Evolutionary conservation across 2,888 invertebrate species (phyloP), one percentile per base, ranked within the genome.

Genomic region (Leucozona laternaria): DNA sequence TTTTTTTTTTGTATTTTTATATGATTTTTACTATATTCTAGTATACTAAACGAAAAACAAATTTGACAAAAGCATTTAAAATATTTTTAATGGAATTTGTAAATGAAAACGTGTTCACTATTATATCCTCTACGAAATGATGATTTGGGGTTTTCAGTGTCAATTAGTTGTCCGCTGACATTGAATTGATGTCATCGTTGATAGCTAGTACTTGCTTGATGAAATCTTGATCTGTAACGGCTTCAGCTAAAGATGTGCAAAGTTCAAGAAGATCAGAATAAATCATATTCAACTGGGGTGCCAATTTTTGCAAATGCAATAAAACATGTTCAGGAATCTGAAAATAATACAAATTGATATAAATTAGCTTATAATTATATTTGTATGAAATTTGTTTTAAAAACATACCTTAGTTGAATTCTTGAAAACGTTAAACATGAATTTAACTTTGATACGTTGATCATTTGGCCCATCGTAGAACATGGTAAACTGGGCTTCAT

Each of bases 101-200:
- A 78, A 86, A 86, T 76, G 82, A 86, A 75, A 79, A 75, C 58
- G 75, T 75, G 31, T 75, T 86, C 11, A 81, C 31, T 37, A 57
- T 71, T 31, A 78, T 68, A 40, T 81, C 85, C 37, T 88, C 79
- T 79, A 79, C 64, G 53, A 80, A 80, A 84, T 73, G 72, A 77
- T 78, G 88, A 77, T 84, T 70, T 20, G 75, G 25, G 64, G 84
- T 80, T 80, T 88, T 88, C 78, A 84, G 73, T 88, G 73, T 84
- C 73, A 84, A 78, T 94, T 95, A 95, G 93, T 95, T 95, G 91
- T 95, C 95, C 89, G 96, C 95, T 88, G 96, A 96, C 93, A 97
- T 94, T 90, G 94, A 94, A 92, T 96, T 95, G 91, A 97, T 97
- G 90, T 95, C 95, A 88, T 96, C 94, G 93, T 98, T 97, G 90